Conservation (phyloP, 2,888 invertebrate genomes). For the Mythimna vitellina region DNA sequence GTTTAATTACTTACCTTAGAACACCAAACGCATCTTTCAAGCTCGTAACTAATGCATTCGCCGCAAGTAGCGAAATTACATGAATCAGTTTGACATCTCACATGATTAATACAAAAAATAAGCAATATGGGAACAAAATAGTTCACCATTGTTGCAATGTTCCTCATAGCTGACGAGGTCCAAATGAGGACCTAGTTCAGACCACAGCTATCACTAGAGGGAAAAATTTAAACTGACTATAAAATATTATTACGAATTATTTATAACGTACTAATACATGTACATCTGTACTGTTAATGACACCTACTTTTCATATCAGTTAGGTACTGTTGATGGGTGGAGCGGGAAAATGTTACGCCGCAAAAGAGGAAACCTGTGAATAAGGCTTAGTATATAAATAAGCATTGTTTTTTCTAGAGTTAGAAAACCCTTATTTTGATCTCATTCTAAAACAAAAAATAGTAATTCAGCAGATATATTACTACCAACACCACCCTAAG, state of each 20-base stretch:
- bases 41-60: constrained; percentile 73
- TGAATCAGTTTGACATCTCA: constrained; percentile 45
- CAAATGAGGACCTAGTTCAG: neutral
- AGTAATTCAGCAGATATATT: no score
- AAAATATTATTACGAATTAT: constrained; percentile 5
- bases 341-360: constrained; percentile 5
- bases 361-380: constrained; percentile 33
- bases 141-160: constrained; percentile 47
- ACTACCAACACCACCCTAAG: no score
- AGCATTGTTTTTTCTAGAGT: constrained; percentile 11
- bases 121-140: constrained; percentile 33
- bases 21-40: constrained; percentile 80
- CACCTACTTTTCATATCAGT: neutral
- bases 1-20: constrained; percentile 66
- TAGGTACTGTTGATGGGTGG: no score
- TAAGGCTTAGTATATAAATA: constrained; percentile 28
- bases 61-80: constrained; percentile 72
- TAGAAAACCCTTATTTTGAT: neutral
- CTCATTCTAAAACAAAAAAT: no score
- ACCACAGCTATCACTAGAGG: neutral
- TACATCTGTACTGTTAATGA: neutral
- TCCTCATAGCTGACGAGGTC: constrained; percentile 16
- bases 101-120: constrained; percentile 38
- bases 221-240: neutral
- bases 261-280: neutral